Evolutionary conservation across 2,797 vertebrate genomes (phyloP).

Genomic region (Aeoliscus strigatus): DNA sequence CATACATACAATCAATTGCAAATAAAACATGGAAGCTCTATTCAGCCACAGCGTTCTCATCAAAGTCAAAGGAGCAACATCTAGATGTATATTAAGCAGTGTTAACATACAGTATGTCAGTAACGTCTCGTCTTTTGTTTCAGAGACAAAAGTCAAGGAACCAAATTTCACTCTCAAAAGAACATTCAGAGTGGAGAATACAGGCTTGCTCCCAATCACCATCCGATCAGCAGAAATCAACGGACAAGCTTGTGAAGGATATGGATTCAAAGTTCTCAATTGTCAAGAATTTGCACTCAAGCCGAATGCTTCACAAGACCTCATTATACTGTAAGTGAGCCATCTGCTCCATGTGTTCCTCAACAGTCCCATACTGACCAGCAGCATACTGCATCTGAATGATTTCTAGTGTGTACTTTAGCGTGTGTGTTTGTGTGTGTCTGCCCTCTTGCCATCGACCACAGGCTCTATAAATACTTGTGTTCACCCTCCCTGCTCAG

Average conservation of each 20-base stretch:
- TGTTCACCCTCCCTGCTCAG: slow-evolving; percentile 22
- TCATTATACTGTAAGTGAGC: slow-evolving; percentile 91
- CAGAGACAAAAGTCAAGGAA: slow-evolving; percentile 87
- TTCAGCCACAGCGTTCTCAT: no score
- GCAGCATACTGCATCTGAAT: no score
- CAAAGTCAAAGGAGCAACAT: no score
- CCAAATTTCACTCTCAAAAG: slow-evolving; percentile 92
- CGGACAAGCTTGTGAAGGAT: slow-evolving; percentile 90
- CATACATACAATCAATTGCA: no score
- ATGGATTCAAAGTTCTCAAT: slow-evolving; percentile 96
- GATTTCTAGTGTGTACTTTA: no score
- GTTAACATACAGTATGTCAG: not conserved
- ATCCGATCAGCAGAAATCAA: slow-evolving; percentile 89
- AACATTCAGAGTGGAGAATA: slow-evolving; percentile 93
- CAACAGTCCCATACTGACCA: no score
- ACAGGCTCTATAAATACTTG: slow-evolving; percentile 47
- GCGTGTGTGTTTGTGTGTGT: not conserved
- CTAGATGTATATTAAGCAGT: no score
- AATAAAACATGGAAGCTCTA: no score
- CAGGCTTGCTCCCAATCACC: slow-evolving; percentile 86
- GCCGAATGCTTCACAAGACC: slow-evolving; percentile 92
- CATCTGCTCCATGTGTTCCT: not conserved
- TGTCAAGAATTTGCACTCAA: slow-evolving; percentile 94
- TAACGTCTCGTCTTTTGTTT: slow-evolving; percentile 1
- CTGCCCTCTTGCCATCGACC: slow-evolving; percentile 8